Evolutionary conservation across 2,113 vertebrate genomes (phyloP), one percentile per base, ranked within the genome.

Genomic region (Salvelinus sp.): DNA sequence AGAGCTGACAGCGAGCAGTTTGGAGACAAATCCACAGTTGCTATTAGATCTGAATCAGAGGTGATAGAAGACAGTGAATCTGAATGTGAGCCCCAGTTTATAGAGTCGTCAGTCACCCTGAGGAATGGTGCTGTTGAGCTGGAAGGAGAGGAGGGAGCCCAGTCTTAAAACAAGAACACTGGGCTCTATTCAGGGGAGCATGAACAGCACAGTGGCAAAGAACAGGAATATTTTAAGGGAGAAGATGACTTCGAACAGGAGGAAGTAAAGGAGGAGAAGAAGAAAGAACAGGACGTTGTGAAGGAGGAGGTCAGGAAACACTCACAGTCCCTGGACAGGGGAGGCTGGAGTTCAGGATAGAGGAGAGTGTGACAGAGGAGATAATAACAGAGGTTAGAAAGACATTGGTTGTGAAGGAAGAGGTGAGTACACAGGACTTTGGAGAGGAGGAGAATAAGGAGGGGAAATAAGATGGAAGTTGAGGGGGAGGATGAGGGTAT

Each of bases 1-100:
- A 76, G 87, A 88, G 77, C 77, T 83, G 83, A 83, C 76, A 2
- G 78, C 48, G n/a, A 1, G 80, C 82, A 16, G n/a, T 5, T n/a
- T 23, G 20, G 2, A 20, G 20, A 3, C 20, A 63, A n/a, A 63
- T 6, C 60, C 22, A 9, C 60, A 3, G 5, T 23, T 12, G 7
- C 6, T 22, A 23, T 20, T 23, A 9, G 60, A 23, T 6, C 60
- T 9, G 60, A n/a, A 23, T 63, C 33, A 38, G 33, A 38, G 33
- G 22, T 16, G 20, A n/a, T 22, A 23, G 20, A 22, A 18, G 23
- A 68, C 0, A 33, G 9, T 4, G 58, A 44, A 75, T 25, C 14
- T 76, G 69, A 74, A 73, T 60, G 57, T 44, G 5, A 63, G 20
- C 18, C 57, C 3, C 57, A 38, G 30, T 4, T 14, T 62, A 23